These are phyloP conservation scores for Agrotis exclamationis DNA, from an alignment of 2,888 invertebrate species.

Conservation along the genomic window DNA sequence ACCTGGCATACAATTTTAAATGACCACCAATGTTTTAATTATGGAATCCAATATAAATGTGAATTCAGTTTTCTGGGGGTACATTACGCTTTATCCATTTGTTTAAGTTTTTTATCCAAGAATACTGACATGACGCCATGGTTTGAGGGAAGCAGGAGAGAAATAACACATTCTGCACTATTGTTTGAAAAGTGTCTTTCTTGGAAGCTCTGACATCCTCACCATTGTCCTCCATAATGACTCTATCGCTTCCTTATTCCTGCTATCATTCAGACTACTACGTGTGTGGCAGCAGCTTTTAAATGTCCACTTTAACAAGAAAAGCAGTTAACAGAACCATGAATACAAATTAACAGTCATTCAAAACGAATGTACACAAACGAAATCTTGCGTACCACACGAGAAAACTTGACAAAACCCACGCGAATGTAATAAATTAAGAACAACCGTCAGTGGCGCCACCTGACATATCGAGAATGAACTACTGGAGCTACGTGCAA, in stretches of 20 bases:
- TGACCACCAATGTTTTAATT: no score
- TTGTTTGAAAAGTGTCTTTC: neutral
- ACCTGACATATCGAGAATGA: slow-evolving; percentile 57
- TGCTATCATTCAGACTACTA: neutral
- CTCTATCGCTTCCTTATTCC: neutral
- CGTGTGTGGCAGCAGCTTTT: neutral
- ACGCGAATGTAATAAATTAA: slow-evolving; percentile 57
- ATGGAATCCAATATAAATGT: no score
- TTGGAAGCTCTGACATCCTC: neutral
- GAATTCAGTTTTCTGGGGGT: no score
- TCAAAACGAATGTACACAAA: slow-evolving; percentile 42
- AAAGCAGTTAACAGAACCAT: slow-evolving; percentile 28
- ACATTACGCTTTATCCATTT: no score
- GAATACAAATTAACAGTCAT: slow-evolving; percentile 52
- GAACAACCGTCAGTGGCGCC: slow-evolving; percentile 48
- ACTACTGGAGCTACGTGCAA: slow-evolving; percentile 54
- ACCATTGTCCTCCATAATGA: neutral
- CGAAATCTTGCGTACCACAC: slow-evolving; percentile 43
- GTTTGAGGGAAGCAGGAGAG: neutral
- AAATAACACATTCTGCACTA: neutral
- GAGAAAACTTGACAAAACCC: slow-evolving; percentile 48
- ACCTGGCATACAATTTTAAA: no score
- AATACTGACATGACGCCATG: no score
- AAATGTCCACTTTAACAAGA: slow-evolving; percentile 10
- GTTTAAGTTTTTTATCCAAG: neutral